phyloP scores from a whole-genome alignment of 2,113 vertebrate species.

The Psilopogon haemacephalus region DNA sequence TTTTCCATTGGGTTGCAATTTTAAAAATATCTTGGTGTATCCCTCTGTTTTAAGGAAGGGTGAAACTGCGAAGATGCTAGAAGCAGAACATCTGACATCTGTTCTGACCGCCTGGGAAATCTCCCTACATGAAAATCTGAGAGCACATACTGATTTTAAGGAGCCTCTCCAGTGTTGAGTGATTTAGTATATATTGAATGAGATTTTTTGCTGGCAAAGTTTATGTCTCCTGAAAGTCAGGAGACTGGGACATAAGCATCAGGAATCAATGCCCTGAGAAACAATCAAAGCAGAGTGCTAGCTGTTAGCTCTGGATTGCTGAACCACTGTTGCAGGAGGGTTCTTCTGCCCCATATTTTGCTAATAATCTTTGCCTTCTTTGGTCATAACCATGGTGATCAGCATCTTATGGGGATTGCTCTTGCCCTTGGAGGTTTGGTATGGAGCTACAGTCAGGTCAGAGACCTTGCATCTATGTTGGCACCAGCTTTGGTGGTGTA shows the following conservation, averaged over 20 bases:
- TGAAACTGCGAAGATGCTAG: background rate
- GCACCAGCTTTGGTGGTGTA: background rate
- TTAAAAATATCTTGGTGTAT: background rate
- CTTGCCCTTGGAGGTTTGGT: background rate
- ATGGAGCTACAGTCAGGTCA: background rate
- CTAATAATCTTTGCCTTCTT: background rate
- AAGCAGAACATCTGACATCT: conserved; percentile 13
- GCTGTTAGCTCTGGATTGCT: background rate
- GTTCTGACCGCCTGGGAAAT: background rate
- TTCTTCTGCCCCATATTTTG: background rate
- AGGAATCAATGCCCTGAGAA: background rate
- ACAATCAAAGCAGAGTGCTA: fast-evolving
- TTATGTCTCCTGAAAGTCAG: background rate
- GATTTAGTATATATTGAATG: background rate
- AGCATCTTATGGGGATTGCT: background rate
- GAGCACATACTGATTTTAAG: background rate
- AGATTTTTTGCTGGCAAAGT: background rate
- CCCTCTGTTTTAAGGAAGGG: background rate
- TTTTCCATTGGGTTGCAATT: background rate
- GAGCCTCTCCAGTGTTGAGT: background rate
- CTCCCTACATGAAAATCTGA: background rate
- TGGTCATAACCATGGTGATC: fast-evolving
- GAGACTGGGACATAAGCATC: background rate
- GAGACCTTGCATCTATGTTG: fast-evolving
- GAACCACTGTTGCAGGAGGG: background rate